Conservation (phyloP, 2,113 vertebrate species). For the Artemisiospiza belli region DNA sequence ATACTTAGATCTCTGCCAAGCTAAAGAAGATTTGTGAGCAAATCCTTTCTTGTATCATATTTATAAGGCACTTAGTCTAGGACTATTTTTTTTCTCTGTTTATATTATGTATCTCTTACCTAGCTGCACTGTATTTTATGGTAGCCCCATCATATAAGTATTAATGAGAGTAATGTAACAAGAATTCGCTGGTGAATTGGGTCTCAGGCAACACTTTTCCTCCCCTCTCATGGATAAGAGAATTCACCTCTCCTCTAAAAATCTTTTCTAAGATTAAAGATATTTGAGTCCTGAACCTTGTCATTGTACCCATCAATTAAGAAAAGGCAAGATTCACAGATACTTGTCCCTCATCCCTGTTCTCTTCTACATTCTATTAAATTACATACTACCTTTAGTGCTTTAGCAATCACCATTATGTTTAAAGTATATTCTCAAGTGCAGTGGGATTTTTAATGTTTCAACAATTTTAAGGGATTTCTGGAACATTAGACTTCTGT, state of each 20-base stretch:
- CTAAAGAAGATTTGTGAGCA: background rate
- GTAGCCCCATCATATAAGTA: background rate
- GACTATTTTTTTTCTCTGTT: background rate
- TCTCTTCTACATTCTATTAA: slow-evolving; percentile 32
- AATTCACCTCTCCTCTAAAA: background rate
- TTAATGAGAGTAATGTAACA: background rate
- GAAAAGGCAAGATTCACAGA: background rate
- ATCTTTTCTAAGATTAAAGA: background rate
- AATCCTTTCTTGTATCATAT: background rate
- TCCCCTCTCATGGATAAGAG: background rate
- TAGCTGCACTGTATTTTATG: background rate
- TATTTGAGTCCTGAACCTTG: background rate
- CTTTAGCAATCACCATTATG: background rate
- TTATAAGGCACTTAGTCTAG: background rate
- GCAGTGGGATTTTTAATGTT: background rate
- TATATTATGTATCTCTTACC: background rate
- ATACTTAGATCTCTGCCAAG: background rate
- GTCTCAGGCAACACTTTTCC: background rate
- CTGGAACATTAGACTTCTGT: background rate
- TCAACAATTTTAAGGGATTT: background rate
- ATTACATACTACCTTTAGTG: background rate
- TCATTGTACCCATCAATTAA: background rate
- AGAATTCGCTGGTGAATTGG: background rate
- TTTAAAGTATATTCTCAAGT: background rate
- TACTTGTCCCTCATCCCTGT: background rate